phyloP scores from a whole-genome alignment of 2,888 invertebrate species.

The Dascillus cervinus region DNA sequence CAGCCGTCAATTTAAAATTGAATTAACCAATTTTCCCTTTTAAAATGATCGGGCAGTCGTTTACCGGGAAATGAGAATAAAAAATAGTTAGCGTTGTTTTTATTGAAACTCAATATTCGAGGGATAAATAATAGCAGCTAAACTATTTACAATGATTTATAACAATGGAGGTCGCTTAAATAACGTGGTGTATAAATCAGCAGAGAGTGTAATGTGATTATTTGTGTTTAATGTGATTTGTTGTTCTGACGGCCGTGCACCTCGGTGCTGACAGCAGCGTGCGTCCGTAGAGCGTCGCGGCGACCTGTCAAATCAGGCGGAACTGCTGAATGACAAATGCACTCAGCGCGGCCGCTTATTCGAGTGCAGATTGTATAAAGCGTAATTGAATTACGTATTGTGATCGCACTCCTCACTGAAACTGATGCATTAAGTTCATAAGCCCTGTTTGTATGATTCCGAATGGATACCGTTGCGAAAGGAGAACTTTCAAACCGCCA shows the following conservation, averaged over 20 bases:
- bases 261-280: conserved; percentile 39
- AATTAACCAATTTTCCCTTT: no score
- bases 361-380: conserved; percentile 44
- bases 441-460: conserved; percentile 10
- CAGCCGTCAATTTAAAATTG: no score
- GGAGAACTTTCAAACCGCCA: no score
- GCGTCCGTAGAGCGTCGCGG: conserved; percentile 46
- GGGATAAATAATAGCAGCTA: conserved; percentile 24
- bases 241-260: conserved; percentile 40
- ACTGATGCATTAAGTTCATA: conserved; percentile 33
- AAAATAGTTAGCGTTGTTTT: no score
- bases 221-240: conserved; percentile 45
- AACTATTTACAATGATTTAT: conserved; percentile 29
- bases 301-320: conserved; percentile 43
- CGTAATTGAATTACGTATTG: conserved; percentile 41
- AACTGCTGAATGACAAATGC: conserved; percentile 44
- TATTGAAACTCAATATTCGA: conserved; percentile 16
- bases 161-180: conserved; percentile 37
- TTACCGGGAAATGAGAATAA: no score
- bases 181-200: conserved; percentile 42
- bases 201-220: conserved; percentile 44
- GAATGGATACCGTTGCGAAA: conserved; percentile 1
- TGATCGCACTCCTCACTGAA: conserved; percentile 38
- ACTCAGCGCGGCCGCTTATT: conserved; percentile 34
- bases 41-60: no score